phyloP scores from a whole-genome alignment of 37 sponge, comb jelly and placozoan genomes.

The Hormiphora californensis region DNA sequence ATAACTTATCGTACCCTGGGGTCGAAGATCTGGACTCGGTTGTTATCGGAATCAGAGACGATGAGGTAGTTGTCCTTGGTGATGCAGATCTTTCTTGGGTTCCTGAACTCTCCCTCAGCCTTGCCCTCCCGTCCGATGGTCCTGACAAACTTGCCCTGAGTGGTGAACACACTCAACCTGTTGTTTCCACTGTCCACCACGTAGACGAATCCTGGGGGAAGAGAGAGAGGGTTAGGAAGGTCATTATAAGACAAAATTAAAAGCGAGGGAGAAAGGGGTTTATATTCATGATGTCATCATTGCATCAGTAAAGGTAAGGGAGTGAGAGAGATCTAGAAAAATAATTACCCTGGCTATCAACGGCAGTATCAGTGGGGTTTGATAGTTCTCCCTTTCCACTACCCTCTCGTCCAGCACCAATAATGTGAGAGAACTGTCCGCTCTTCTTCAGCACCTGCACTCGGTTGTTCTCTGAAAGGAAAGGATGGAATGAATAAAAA shows the following conservation, averaged over 20 bases:
- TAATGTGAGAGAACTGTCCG: slow-evolving; percentile 38
- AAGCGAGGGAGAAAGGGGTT: not conserved
- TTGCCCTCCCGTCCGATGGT: slow-evolving; percentile 45
- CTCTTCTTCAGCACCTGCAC: slow-evolving; percentile 42
- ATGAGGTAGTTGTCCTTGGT: slow-evolving; percentile 51
- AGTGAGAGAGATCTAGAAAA: not conserved
- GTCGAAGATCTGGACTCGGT: slow-evolving; percentile 52
- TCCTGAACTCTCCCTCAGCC: slow-evolving; percentile 34
- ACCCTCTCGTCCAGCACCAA: slow-evolving; percentile 34
- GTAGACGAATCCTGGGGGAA: slow-evolving; percentile 16
- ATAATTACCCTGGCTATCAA: slow-evolving; percentile 23
- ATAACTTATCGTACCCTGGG: not conserved
- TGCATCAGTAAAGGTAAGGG: not conserved
- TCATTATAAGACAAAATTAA: not conserved
- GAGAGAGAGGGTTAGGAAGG: not conserved
- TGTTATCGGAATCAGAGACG: slow-evolving; percentile 40
- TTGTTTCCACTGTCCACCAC: slow-evolving; percentile 38
- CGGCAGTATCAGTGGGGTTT: slow-evolving; percentile 44
- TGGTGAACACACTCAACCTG: slow-evolving; percentile 26
- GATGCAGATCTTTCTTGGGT: slow-evolving; percentile 24
- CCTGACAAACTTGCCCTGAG: slow-evolving; percentile 54
- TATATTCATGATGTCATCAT: not conserved
- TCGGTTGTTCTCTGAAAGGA: slow-evolving; percentile 30
- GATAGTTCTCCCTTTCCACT: slow-evolving; percentile 43
- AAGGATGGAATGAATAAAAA: not conserved